Percentiles rank a stretch among this genome's conserved stretches.
Conservation (phyloP, 1,140 invertebrate genomes). For the Eriocheir sinensis region DNA sequence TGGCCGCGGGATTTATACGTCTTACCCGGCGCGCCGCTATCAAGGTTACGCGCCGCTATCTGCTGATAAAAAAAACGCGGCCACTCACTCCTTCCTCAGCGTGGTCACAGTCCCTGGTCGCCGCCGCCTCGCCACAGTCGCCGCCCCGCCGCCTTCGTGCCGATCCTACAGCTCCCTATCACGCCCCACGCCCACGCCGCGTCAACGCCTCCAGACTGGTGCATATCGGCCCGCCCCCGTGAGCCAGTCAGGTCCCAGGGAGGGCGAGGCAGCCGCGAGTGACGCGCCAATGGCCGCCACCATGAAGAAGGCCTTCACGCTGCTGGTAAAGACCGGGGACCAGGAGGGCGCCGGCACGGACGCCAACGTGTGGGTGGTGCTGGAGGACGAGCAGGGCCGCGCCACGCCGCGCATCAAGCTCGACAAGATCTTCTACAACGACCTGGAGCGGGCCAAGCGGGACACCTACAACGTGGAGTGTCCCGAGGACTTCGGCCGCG, state of each 20-base stretch:
- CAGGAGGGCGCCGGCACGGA: conserved; percentile 82
- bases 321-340: conserved; percentile 82
- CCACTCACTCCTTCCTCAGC: background rate
- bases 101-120: background rate
- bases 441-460: conserved; percentile 82
- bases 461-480: conserved; percentile 80
- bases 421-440: conserved; percentile 81
- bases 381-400: conserved; percentile 81
- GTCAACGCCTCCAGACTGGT: background rate
- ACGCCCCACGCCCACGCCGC: background rate
- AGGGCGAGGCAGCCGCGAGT: background rate
- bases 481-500: conserved; percentile 69
- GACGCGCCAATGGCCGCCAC: background rate
- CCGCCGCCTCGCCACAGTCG: background rate
- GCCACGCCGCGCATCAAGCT: conserved; percentile 80
- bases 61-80: background rate
- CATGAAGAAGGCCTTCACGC: conserved; percentile 61
- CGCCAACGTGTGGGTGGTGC: conserved; percentile 81
- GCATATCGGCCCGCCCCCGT: background rate
- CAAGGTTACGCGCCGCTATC: background rate
- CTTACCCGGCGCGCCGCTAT: background rate
- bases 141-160: background rate
- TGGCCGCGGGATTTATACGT: background rate
- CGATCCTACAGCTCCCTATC: background rate
- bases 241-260: background rate